Percentiles rank a stretch among this genome's conserved stretches.
These are phyloP conservation scores for Paracanthobrama guichenoti DNA, from an alignment of 2,113 vertebrate species.

Conservation along the genomic window DNA sequence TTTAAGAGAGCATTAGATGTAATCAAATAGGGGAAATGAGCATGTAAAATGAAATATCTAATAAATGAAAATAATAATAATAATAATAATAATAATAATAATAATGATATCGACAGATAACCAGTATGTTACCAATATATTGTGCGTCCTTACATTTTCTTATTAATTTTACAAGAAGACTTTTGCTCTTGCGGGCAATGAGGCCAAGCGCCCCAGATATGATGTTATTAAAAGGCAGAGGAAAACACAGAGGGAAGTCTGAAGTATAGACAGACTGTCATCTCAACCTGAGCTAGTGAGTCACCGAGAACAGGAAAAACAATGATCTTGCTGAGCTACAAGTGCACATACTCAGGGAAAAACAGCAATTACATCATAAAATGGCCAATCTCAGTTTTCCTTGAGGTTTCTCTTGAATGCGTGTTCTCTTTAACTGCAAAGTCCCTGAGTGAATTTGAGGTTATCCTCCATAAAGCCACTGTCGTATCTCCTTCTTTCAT, in stretches of 20 bases:
- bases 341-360: conserved; percentile 34
- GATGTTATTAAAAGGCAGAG: conserved; percentile 36
- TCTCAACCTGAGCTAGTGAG: conserved; percentile 17
- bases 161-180: background rate
- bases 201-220: conserved; percentile 17
- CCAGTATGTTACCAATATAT: no score
- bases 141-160: background rate
- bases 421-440: conserved; percentile 15
- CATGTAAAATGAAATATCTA: no score
- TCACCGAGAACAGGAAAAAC: conserved; percentile 19
- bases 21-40: no score
- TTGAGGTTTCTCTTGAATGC: conserved; percentile 24
- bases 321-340: conserved; percentile 37
- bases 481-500: conserved; percentile 34
- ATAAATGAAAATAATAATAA: no score
- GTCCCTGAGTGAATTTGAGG: conserved; percentile 28
- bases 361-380: conserved; percentile 31
- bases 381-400: conserved; percentile 32
- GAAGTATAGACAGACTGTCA: background rate
- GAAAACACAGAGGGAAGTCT: conserved; percentile 13
- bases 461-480: conserved; percentile 32
- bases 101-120: no score
- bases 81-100: no score
- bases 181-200: conserved; percentile 17
- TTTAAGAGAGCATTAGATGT: no score